Evolutionary conservation across 2,888 invertebrate species (phyloP).

Genomic region (Lomographa bimaculata): DNA sequence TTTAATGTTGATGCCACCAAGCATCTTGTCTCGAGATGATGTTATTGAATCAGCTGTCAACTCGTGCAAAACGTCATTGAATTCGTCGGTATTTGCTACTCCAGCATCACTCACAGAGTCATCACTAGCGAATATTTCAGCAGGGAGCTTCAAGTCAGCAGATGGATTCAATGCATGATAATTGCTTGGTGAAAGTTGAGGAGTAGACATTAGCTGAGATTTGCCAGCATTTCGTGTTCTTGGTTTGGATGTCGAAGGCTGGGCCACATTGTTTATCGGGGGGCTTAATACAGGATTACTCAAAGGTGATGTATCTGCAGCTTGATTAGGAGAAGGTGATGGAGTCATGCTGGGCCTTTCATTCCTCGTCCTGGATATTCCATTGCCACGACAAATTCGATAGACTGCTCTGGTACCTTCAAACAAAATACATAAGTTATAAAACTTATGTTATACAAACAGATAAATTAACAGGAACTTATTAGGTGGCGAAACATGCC

Average conservation of each 20-base stretch:
- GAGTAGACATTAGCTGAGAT: conserved; percentile 41
- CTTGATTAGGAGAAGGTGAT: conserved; percentile 52
- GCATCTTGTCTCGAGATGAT: conserved; percentile 63
- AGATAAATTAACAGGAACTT: no score
- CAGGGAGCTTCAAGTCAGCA: conserved; percentile 72
- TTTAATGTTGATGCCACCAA: conserved; percentile 74
- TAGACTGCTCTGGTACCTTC: conserved; percentile 51
- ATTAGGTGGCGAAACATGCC: no score
- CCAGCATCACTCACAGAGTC: conserved; percentile 74
- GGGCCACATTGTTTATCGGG: conserved; percentile 41
- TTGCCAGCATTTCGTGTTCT: conserved; percentile 37
- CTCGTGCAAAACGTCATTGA: conserved; percentile 54
- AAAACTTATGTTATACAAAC: neutral
- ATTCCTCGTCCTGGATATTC: conserved; percentile 41
- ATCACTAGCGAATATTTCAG: conserved; percentile 79
- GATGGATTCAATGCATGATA: conserved; percentile 64
- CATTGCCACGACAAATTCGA: conserved; percentile 42
- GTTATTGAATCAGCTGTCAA: conserved; percentile 42
- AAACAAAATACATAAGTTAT: conserved; percentile 8
- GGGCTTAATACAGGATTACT: conserved; percentile 44
- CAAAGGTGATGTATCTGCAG: conserved; percentile 43
- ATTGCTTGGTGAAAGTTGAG: conserved; percentile 49
- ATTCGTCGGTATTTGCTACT: conserved; percentile 52
- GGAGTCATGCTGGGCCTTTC: conserved; percentile 46
- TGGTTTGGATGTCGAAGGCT: conserved; percentile 50